Conservation (phyloP, 2,888 invertebrate species). For the Microplitis manilae region DNA sequence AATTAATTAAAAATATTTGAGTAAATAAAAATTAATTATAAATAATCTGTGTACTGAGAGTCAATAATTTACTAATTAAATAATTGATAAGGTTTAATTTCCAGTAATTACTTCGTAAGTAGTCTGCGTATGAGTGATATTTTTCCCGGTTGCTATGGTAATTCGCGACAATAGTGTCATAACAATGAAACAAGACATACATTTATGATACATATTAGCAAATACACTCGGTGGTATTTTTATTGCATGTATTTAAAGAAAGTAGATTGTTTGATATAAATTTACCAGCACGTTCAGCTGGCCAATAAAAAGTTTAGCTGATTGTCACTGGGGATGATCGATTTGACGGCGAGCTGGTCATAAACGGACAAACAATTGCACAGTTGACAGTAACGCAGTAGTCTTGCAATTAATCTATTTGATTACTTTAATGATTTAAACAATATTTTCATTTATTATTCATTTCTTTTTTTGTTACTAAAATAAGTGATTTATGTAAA, state of each 20-base stretch:
- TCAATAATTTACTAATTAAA: neutral
- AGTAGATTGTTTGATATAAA: neutral
- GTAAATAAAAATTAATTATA: constrained; percentile 24
- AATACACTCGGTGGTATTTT: constrained; percentile 20
- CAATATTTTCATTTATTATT: neutral
- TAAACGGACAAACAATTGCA: neutral
- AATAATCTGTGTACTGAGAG: neutral
- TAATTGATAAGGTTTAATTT: neutral
- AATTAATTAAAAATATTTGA: constrained; percentile 42
- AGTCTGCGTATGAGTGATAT: constrained; percentile 12
- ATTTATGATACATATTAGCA: neutral
- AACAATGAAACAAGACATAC: constrained; percentile 29
- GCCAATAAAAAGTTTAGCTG: neutral
- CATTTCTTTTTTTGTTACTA: neutral
- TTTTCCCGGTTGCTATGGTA: constrained; percentile 42
- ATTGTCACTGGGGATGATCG: neutral
- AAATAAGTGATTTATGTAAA: neutral
- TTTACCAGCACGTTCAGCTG: neutral
- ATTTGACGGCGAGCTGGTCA: neutral
- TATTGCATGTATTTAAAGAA: neutral
- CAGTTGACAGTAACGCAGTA: neutral
- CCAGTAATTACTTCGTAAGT: constrained; percentile 7
- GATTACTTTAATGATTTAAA: neutral
- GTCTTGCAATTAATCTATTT: neutral
- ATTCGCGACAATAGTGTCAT: constrained; percentile 28